Evolutionary conservation across 1,140 invertebrate species (phyloP).

Genomic region (Mactra quadrangularis): DNA sequence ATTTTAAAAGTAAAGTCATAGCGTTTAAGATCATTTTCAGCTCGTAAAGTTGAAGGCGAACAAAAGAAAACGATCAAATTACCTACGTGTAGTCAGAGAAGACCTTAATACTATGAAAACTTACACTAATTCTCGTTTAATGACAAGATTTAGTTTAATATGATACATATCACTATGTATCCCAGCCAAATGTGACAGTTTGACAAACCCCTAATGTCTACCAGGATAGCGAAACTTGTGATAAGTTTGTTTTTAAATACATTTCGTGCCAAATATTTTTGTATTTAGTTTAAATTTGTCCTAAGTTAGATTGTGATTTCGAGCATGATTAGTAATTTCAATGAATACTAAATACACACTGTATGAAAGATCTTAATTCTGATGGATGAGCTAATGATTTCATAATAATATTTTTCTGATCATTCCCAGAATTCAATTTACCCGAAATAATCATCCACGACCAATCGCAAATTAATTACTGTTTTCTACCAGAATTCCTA

Average conservation of each 20-base stretch:
- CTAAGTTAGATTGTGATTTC: neutral
- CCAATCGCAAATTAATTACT: slow-evolving; percentile 63
- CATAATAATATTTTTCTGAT: slow-evolving; percentile 65
- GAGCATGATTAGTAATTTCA: neutral
- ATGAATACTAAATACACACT: too few species aligned
- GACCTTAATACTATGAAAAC: slow-evolving; percentile 44
- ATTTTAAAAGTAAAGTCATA: slow-evolving; percentile 50
- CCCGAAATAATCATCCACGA: slow-evolving; percentile 30
- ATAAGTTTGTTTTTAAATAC: slow-evolving; percentile 61
- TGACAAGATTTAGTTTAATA: slow-evolving; percentile 61
- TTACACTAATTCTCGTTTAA: slow-evolving; percentile 60
- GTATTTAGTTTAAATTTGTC: neutral
- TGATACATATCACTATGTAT: slow-evolving; percentile 59
- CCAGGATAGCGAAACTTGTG: slow-evolving; percentile 38
- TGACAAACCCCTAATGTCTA: slow-evolving; percentile 39
- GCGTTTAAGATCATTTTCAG: slow-evolving; percentile 54
- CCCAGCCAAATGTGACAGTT: slow-evolving; percentile 45
- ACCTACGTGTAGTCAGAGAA: slow-evolving; percentile 35
- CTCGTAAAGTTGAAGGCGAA: slow-evolving; percentile 53
- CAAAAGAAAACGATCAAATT: slow-evolving; percentile 40
- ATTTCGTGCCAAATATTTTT: slow-evolving; percentile 33
- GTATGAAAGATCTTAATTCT: slow-evolving; percentile 43
- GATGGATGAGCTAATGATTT: slow-evolving; percentile 56
- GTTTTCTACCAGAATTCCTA: neutral
- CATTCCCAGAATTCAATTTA: slow-evolving; percentile 57